Evolutionary conservation across 2,888 invertebrate genomes (phyloP).

Genomic region (Lacanobia oleracea): DNA sequence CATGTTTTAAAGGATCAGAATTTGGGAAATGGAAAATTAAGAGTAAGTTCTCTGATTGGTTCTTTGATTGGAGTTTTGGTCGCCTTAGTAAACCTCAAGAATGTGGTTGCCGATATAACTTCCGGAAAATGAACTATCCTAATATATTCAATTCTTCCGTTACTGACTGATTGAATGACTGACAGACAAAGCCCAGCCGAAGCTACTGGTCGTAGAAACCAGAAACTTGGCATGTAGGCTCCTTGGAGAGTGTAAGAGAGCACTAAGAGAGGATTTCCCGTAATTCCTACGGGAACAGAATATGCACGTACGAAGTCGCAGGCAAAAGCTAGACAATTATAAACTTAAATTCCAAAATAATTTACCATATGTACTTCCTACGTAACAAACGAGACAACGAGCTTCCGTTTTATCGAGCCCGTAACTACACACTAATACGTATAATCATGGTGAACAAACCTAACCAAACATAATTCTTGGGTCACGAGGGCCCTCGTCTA

Average conservation of each 20-base stretch:
- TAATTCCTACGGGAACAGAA: too few relatives aligned
- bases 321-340: too few relatives aligned
- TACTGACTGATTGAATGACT: too few relatives aligned
- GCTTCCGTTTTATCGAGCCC: constrained; percentile 75
- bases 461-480: constrained; percentile 83
- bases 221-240: too few relatives aligned
- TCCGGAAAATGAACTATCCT: neutral
- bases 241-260: too few relatives aligned
- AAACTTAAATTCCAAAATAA: constrained; percentile 25
- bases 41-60: neutral
- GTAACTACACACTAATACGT: constrained; percentile 71
- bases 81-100: neutral
- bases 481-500: constrained; percentile 55
- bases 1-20: neutral
- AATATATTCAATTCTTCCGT: too few relatives aligned
- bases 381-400: constrained; percentile 60
- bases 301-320: too few relatives aligned
- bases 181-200: too few relatives aligned
- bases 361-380: constrained; percentile 35
- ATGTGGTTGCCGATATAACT: neutral
- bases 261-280: too few relatives aligned
- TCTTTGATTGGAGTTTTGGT: neutral
- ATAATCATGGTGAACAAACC: constrained; percentile 84
- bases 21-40: too few relatives aligned
- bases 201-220: too few relatives aligned